Percentiles rank a stretch among this genome's conserved stretches.
These are phyloP conservation scores for Nothura maculosa DNA, from an alignment of 2,797 vertebrate species.

Conservation along the genomic window DNA sequence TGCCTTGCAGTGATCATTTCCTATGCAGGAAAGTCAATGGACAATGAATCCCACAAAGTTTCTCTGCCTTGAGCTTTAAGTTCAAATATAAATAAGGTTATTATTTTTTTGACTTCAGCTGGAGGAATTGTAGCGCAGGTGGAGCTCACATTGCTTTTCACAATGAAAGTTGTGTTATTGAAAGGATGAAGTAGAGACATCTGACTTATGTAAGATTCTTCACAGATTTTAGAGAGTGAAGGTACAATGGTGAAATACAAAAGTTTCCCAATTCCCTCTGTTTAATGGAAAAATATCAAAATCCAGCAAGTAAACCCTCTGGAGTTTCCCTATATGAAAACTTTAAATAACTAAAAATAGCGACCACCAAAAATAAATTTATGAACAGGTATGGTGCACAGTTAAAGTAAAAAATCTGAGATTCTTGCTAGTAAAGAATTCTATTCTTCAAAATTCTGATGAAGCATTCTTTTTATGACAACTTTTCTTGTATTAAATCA, in stretches of 20 bases:
- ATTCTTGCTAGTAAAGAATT: background rate
- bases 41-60: background rate
- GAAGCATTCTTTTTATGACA: slow-evolving; percentile 1
- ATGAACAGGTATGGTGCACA: background rate
- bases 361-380: background rate
- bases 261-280: background rate
- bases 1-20: background rate
- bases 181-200: background rate
- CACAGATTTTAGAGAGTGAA: background rate
- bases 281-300: background rate
- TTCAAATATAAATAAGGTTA: background rate
- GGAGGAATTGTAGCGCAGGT: background rate
- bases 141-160: background rate
- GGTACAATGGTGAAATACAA: background rate
- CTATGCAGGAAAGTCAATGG: background rate
- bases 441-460: background rate
- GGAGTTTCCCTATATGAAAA: background rate
- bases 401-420: background rate
- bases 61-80: background rate
- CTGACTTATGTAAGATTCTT: background rate
- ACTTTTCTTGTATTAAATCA: background rate
- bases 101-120: background rate
- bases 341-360: background rate
- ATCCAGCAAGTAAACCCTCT: background rate
- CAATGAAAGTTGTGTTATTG: background rate